Conservation (phyloP, 2,797 vertebrate species). For the Danio choprae region DNA sequence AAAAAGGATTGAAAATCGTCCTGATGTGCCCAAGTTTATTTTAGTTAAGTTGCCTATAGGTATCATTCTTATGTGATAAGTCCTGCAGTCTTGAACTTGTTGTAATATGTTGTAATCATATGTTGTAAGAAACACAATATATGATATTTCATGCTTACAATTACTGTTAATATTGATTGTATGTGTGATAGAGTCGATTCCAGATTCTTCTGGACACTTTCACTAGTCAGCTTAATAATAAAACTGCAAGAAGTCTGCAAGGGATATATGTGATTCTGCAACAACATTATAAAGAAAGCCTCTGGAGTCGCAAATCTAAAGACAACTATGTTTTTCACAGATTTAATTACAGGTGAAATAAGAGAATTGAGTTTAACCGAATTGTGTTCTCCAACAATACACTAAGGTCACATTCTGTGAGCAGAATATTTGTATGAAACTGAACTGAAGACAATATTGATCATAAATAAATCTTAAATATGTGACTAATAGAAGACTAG, state of each 20-base stretch:
- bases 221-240: neutral
- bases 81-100: too few relatives aligned
- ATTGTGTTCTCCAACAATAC: constrained; percentile 1
- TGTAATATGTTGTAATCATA: neutral
- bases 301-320: neutral
- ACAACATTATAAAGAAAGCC: neutral
- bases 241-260: neutral
- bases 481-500: neutral
- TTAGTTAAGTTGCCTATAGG: too few relatives aligned
- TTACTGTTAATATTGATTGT: neutral
- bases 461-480: neutral
- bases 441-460: neutral
- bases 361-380: neutral
- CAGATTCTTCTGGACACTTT: neutral
- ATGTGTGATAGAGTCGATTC: neutral
- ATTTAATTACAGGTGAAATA: constrained; percentile 1
- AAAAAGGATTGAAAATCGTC: too few relatives aligned
- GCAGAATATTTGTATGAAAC: neutral
- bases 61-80: too few relatives aligned
- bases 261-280: neutral
- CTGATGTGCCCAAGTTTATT: too few relatives aligned
- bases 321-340: neutral
- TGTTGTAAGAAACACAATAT: neutral
- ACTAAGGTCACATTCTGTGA: neutral
- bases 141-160: neutral